Base-by-base conservation (phyloP, 2,888 invertebrate genomes). In the Empis livida region DNA sequence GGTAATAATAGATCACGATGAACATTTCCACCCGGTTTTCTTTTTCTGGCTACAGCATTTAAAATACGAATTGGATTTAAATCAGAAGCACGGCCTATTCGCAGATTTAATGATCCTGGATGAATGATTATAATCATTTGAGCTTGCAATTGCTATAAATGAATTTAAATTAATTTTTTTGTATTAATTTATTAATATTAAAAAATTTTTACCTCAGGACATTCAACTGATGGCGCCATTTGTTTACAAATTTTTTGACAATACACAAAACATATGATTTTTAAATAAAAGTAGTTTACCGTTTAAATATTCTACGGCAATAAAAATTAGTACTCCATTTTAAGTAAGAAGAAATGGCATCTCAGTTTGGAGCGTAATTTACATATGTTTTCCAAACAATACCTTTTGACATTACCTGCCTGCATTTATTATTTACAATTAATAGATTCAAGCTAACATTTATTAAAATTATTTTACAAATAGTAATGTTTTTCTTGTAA, bases 91-190 rank as follows among this genome's bases (percentile, higher is more conserved):
- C 90, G 72, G 1, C 95, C 95, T 61, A 95, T 86, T 51, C 93
- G 74, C 20, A 95, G 75, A 65, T 90, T 84, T 43, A 86, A 76
- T 0, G 94, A 95, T 9, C 95, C 95, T 16, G 95, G 94, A 63
- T 95, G 94, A 47, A 95, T 91, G n/a, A 95, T 84, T 49, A 96
- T 84, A 39, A 90, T 85, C 50, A 84, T 82, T 58, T 86, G 83
- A 1, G 87, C 81, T 57, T 84, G 82, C 53, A 83, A 78, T 64
- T 81, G 80, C 72, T 82, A 68, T 52, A 73, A 73, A 10, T 10
- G 43, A 43, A 16, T 16, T 16, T 17, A 1, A 20, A 13, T 39
- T 17, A 39, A 13, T 3, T 9, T 9, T 17, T 17, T 17, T 11
- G 3, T 16, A 17, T 17, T 13, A 39, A 17, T 39, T 27, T 27